Evolutionary conservation across 2,113 vertebrate species (phyloP).

Genomic region (Prietella phreatophila): DNA sequence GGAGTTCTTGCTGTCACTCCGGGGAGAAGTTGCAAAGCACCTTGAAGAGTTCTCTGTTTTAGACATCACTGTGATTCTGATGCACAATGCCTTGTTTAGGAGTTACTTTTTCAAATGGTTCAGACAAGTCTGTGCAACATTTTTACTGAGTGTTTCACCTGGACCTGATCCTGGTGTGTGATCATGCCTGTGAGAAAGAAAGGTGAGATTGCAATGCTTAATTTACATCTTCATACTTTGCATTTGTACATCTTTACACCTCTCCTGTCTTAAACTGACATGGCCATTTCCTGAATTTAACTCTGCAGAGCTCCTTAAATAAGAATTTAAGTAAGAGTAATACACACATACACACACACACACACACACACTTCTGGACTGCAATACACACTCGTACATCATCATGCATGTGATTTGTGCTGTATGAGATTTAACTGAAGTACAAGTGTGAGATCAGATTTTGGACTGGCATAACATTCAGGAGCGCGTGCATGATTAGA

Average conservation of each 20-base stretch:
- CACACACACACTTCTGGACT: background rate
- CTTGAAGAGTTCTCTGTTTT: background rate
- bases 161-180: conserved; percentile 7
- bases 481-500: background rate
- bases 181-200: conserved; percentile 80
- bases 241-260: background rate
- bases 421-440: background rate
- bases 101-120: conserved; percentile 29
- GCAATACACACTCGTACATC: background rate
- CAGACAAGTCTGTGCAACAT: background rate
- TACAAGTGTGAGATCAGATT: background rate
- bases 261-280: background rate
- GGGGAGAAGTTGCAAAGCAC: background rate
- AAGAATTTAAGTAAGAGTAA: no score
- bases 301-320: background rate
- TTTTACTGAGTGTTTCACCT: conserved; percentile 6
- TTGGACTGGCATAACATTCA: background rate
- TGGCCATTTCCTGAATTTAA: background rate
- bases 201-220: conserved; percentile 65
- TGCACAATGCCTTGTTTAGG: background rate
- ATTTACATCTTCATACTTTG: background rate
- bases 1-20: background rate
- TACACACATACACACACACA: no score
- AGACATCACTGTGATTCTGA: conserved; percentile 1
- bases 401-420: background rate